These are phyloP conservation scores for Fissipunctia ypsillon DNA, from an alignment of 2,888 invertebrate species.

Conservation along the genomic window DNA sequence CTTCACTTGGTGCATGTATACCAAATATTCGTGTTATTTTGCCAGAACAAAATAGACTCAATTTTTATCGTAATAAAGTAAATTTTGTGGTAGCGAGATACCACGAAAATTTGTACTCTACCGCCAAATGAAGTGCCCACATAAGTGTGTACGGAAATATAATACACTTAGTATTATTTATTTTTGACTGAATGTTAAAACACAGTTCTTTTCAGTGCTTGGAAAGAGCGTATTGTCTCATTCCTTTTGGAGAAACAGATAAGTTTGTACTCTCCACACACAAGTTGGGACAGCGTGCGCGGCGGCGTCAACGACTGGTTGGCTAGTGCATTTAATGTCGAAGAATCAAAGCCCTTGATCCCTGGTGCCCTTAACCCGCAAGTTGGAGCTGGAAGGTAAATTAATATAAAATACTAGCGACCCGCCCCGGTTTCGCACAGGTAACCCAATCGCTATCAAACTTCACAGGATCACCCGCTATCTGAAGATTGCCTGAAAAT, in stretches of 20 bases:
- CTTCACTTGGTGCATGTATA: too few relatives aligned
- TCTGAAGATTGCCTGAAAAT: too few relatives aligned
- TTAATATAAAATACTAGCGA: neutral
- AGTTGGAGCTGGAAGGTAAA: conserved; percentile 89
- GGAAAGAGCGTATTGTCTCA: conserved; percentile 95
- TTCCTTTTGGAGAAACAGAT: conserved; percentile 96
- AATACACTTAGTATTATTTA: neutral
- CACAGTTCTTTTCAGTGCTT: conserved; percentile 85
- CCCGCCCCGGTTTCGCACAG: too few relatives aligned
- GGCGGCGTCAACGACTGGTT: conserved; percentile 98
- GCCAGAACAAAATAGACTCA: neutral
- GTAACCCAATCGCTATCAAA: too few relatives aligned
- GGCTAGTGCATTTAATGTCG: conserved; percentile 91
- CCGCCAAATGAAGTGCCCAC: neutral
- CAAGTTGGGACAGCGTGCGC: conserved; percentile 95
- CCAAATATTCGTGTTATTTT: neutral
- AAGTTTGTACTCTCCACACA: conserved; percentile 98
- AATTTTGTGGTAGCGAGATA: neutral
- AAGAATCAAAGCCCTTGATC: conserved; percentile 81
- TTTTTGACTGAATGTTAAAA: neutral
- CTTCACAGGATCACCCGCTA: too few relatives aligned
- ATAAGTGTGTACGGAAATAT: neutral
- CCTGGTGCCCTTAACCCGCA: conserved; percentile 79
- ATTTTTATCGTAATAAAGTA: neutral
- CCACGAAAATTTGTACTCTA: neutral